Percentiles rank a stretch among this genome's conserved stretches.
phyloP scores from a whole-genome alignment of 1,140 invertebrate species.

The Apis dorsata region DNA sequence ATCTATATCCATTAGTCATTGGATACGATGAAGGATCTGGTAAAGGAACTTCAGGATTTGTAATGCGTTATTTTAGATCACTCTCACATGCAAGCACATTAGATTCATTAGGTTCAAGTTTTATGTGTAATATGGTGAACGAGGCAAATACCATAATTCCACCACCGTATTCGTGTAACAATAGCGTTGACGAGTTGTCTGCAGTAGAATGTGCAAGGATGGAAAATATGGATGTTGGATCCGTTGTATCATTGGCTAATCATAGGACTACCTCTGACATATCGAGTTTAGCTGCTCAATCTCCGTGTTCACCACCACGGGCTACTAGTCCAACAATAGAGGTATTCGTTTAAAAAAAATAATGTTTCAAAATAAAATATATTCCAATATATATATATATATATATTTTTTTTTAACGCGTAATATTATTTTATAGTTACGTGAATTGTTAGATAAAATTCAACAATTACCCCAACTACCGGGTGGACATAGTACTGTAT shows the following conservation, averaged over 20 bases:
- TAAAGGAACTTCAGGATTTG: constrained; percentile 87
- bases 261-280: constrained; percentile 84
- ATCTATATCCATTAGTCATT: constrained; percentile 90
- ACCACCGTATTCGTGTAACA: constrained; percentile 89
- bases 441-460: constrained; percentile 85
- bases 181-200: constrained; percentile 84
- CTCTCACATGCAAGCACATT: constrained; percentile 90
- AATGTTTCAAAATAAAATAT: no score
- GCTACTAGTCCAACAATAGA: constrained; percentile 89
- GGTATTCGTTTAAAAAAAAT: constrained; percentile 65
- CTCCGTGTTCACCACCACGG: constrained; percentile 87
- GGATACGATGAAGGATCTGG: constrained; percentile 86
- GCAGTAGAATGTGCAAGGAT: constrained; percentile 72
- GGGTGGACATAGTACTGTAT: constrained; percentile 59
- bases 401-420: not conserved
- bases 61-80: constrained; percentile 91
- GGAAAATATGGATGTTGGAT: constrained; percentile 71
- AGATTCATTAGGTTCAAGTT: constrained; percentile 90
- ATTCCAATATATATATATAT: not conserved
- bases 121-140: constrained; percentile 89
- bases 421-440: constrained; percentile 72
- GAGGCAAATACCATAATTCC: constrained; percentile 90
- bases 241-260: constrained; percentile 77
- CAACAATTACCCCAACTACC: constrained; percentile 82
- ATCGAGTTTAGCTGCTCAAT: constrained; percentile 83